phyloP scores from a whole-genome alignment of 2,113 vertebrate genomes.

The Syngnathus floridae region DNA sequence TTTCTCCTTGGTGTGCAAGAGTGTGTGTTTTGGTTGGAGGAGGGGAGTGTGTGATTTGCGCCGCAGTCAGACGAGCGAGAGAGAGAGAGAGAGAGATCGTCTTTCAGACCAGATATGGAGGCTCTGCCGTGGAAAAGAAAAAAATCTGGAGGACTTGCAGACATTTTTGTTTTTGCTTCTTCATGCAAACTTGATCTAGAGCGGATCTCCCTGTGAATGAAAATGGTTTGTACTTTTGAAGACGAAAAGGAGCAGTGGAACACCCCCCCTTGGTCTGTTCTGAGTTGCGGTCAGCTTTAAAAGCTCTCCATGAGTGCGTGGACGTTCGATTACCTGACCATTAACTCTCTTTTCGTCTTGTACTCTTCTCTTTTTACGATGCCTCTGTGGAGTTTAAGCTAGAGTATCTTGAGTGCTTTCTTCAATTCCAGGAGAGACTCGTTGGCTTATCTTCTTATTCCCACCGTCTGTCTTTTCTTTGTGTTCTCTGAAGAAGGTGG shows the following conservation, averaged over 20 bases:
- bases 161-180: no score
- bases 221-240: conserved; percentile 11
- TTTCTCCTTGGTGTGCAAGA: conserved; percentile 18
- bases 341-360: not conserved
- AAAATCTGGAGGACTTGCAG: conserved; percentile 4
- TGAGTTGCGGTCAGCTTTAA: conserved; percentile 19
- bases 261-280: conserved; percentile 14
- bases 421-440: conserved; percentile 11
- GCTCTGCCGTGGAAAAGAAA: conserved; percentile 32
- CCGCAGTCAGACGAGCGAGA: conserved; percentile 43
- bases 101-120: conserved; percentile 54
- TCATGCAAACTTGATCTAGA: not conserved
- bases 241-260: conserved; percentile 15
- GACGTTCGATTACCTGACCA: not conserved
- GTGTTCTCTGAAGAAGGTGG: conserved; percentile 50
- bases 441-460: conserved; percentile 31
- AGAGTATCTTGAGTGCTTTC: not conserved
- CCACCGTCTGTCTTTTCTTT: conserved; percentile 34
- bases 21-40: conserved; percentile 40
- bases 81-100: conserved; percentile 54
- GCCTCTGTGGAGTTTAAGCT: conserved; percentile 7
- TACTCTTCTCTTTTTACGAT: not conserved
- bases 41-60: conserved; percentile 53
- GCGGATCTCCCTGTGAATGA: conserved; percentile 27
- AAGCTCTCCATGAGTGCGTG: not conserved